A percentile compares a stretch with the other conserved stretches of the same genome.
phyloP scores from a whole-genome alignment of 1,140 invertebrate species.

The Leptonema lineaticorne region DNA sequence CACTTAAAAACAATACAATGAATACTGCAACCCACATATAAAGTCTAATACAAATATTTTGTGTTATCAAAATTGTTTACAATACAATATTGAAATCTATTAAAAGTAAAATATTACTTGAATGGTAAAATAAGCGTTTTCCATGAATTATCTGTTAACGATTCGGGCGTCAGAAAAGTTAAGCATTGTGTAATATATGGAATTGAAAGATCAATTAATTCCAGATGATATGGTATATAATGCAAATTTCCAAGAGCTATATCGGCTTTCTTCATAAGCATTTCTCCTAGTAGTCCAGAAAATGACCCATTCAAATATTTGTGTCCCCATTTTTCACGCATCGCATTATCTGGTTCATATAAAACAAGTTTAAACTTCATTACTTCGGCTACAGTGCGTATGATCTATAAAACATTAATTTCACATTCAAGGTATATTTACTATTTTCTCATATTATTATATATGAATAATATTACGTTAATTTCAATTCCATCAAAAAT shows the following conservation, averaged over 20 bases:
- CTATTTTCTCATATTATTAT: slow-evolving; percentile 1
- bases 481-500: slow-evolving; percentile 62
- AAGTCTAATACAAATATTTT: slow-evolving; percentile 50
- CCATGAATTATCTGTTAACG: slow-evolving; percentile 77
- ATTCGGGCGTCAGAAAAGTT: slow-evolving; percentile 79
- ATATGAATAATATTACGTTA: slow-evolving; percentile 53
- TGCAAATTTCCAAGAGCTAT: slow-evolving; percentile 77
- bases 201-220: slow-evolving; percentile 71
- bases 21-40: slow-evolving; percentile 65
- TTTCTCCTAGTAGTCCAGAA: slow-evolving; percentile 70
- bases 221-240: slow-evolving; percentile 67
- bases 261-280: slow-evolving; percentile 65
- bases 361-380: slow-evolving; percentile 70
- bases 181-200: slow-evolving; percentile 79
- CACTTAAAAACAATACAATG: slow-evolving; percentile 59
- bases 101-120: slow-evolving; percentile 56
- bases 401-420: slow-evolving; percentile 57
- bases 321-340: slow-evolving; percentile 65
- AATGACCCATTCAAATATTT: slow-evolving; percentile 61
- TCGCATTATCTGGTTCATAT: slow-evolving; percentile 62
- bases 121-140: slow-evolving; percentile 79
- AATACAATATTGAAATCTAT: slow-evolving; percentile 16
- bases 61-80: not conserved
- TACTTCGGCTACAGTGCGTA: slow-evolving; percentile 63
- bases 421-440: slow-evolving; percentile 16